A percentile compares a stretch with the other conserved stretches of the same genome.
Conservation (phyloP, 2,113 vertebrate species). For the Steatornis caripensis region DNA sequence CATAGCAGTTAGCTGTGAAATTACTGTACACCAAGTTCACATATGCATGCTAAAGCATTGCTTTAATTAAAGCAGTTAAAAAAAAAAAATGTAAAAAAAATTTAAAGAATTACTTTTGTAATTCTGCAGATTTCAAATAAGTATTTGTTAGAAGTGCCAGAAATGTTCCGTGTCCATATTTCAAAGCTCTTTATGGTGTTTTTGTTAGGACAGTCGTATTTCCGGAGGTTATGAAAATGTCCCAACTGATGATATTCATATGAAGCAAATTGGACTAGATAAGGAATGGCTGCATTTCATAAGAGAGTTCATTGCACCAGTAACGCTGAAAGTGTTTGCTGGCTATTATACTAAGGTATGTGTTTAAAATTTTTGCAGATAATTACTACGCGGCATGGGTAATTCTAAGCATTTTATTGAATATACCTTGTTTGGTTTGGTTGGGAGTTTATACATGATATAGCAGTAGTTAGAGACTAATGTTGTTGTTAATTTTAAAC, state of each 20-base stretch:
- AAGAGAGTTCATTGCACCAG: conserved; percentile 93
- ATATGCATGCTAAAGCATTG: neutral
- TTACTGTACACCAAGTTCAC: neutral
- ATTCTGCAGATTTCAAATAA: neutral
- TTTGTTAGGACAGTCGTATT: conserved; percentile 88
- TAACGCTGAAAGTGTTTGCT: conserved; percentile 94
- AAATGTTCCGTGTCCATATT: neutral
- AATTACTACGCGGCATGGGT: neutral
- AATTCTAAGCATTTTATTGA: neutral
- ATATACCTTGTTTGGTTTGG: neutral
- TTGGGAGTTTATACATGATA: neutral
- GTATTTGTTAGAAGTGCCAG: neutral
- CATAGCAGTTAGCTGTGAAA: neutral
- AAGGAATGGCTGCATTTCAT: conserved; percentile 98
- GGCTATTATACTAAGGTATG: conserved; percentile 96
- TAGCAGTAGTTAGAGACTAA: neutral
- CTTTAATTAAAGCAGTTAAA: too few relatives aligned
- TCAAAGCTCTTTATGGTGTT: neutral
- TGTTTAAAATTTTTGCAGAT: neutral
- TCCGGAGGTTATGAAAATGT: conserved; percentile 96
- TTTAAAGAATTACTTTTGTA: too few relatives aligned
- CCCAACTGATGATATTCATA: conserved; percentile 97
- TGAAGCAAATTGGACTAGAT: conserved; percentile 91
- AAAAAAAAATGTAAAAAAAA: too few relatives aligned
- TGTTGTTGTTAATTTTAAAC: neutral